Base-by-base conservation (phyloP, 2,888 invertebrate species). In the Barypeithes pellucidus region DNA sequence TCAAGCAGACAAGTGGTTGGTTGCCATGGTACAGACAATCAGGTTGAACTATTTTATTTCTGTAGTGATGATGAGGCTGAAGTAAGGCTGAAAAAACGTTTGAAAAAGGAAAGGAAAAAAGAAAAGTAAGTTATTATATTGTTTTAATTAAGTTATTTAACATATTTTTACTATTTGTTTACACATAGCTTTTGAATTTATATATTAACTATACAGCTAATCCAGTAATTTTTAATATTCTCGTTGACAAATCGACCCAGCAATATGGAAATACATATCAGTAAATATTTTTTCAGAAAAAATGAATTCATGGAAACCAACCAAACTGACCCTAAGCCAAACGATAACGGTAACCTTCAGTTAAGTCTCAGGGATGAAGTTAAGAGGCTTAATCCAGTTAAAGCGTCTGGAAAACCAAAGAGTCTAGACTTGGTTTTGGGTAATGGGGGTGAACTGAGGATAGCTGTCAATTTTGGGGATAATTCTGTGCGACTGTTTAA, bases 31-130 rank as follows among this genome's bases (percentile, higher is more conserved):
- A 92, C 91, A 11, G 95, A 96, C 81, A 90, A 91, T 67, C 86
- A 90, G 22, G 87, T 98, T 14, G 98, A 99, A 86, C 85, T 95
- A 66, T 98, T 96, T 83, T 88, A 91, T 47, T 92, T 99, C 79
- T 91, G 94, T 80, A 87, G 91, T 0, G 91, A 94, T 18, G 92
- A 93, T 11, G 94, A 96, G 81, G 91, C 94, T 0, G 89, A 90
- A 75, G 86, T 87, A 24, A 90, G 93, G 75, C 87, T 93, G 80
- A 88, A 90, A 29, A 97, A 97, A 85, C 89, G 96, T 43, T 84
- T 93, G 57, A 94, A 93, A 81, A 97, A 95, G 85, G 89, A 90
- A 83, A 89, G 87, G 79, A 91, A 89, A 79, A 91, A 90, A 84
- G 83, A 87, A 76, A 85, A 82, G 88, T 89, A 72, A 63, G 77